Conservation (phyloP, 2,888 invertebrate species). For the Achlya flavicornis region DNA sequence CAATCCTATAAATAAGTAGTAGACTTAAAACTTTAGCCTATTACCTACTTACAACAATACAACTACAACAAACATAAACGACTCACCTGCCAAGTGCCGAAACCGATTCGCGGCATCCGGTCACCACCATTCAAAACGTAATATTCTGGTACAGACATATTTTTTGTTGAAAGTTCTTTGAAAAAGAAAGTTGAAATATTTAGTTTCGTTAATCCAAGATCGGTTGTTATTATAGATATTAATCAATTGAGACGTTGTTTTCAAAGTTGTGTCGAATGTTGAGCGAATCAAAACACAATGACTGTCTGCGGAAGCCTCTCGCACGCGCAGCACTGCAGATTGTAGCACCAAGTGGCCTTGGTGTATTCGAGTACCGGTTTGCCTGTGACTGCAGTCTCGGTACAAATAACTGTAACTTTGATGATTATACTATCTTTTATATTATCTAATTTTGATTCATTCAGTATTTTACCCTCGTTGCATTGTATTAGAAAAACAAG, state of each 20-base stretch:
- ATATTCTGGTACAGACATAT: slow-evolving; percentile 31
- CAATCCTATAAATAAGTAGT: too few species aligned
- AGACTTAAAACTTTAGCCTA: too few species aligned
- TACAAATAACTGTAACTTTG: background rate
- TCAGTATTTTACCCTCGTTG: background rate
- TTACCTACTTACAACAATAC: too few species aligned
- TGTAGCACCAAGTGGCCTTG: slow-evolving; percentile 37
- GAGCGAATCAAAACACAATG: slow-evolving; percentile 44
- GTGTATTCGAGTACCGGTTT: slow-evolving; percentile 35
- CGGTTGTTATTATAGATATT: background rate
- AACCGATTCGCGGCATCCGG: slow-evolving; percentile 88
- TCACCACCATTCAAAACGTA: slow-evolving; percentile 77
- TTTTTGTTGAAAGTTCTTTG: background rate
- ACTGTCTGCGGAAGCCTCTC: slow-evolving; percentile 28
- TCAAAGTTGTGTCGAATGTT: slow-evolving; percentile 33
- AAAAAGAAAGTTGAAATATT: too few species aligned
- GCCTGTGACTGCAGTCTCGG: slow-evolving; percentile 21
- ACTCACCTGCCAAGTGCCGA: slow-evolving; percentile 92
- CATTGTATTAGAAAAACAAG: too few species aligned
- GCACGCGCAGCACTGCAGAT: slow-evolving; percentile 24
- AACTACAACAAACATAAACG: too few species aligned
- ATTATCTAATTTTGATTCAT: too few species aligned
- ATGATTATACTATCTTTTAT: background rate
- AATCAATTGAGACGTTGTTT: background rate
- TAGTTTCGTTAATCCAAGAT: too few species aligned